A percentile compares a stretch with the other conserved stretches of the same genome.
These are phyloP conservation scores for Glaucopsyche alexis DNA, from an alignment of 2,888 invertebrate species.

Conservation along the genomic window DNA sequence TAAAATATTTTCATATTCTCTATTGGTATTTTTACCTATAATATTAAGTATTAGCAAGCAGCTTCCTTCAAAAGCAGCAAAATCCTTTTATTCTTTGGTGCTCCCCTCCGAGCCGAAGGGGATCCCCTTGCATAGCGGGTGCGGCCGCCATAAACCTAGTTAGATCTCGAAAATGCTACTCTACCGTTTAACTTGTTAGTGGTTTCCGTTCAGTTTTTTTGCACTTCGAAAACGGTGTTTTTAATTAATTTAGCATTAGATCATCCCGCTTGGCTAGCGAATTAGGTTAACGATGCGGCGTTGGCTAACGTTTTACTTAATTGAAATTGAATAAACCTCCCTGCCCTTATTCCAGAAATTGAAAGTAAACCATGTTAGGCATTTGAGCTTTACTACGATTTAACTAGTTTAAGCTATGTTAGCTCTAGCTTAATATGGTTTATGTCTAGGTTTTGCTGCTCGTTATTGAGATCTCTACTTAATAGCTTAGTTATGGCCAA, in stretches of 20 bases:
- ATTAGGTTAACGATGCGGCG: slow-evolving; percentile 12
- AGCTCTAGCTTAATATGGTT: neutral
- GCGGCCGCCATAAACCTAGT: neutral
- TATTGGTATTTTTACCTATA: too few species aligned
- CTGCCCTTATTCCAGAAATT: slow-evolving; percentile 7
- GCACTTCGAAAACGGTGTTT: neutral
- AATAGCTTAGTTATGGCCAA: neutral
- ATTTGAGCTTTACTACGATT: neutral
- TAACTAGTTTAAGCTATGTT: neutral
- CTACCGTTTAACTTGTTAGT: neutral
- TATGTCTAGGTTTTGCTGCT: too few species aligned
- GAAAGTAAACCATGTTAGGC: neutral
- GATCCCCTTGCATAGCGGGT: neutral
- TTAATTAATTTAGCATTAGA: slow-evolving; percentile 18
- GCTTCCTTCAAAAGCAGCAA: too few species aligned
- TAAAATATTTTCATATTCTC: too few species aligned
- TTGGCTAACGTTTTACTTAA: neutral
- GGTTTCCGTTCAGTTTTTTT: neutral
- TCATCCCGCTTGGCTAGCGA: slow-evolving; percentile 8
- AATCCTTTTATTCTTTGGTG: too few species aligned
- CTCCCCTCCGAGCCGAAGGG: neutral
- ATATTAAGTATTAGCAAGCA: too few species aligned
- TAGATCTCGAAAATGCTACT: neutral
- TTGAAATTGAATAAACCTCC: neutral
- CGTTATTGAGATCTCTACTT: neutral